A percentile compares a stretch with the other conserved stretches of the same genome.
phyloP scores from a whole-genome alignment of 2,888 invertebrate genomes.

The Morinoia aosen region DNA sequence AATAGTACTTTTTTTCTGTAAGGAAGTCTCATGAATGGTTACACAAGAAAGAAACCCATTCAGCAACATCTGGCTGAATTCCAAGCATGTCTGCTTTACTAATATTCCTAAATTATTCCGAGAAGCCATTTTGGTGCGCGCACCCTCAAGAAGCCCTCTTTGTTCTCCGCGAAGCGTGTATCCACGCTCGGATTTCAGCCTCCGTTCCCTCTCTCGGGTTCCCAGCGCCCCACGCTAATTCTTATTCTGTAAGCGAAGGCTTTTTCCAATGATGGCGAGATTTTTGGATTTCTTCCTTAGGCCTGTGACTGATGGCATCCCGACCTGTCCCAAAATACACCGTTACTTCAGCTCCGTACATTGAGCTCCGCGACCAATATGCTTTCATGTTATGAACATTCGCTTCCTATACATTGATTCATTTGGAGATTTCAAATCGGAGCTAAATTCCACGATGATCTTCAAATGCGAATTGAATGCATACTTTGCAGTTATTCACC shows the following conservation, averaged over 20 bases:
- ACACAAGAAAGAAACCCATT: neutral
- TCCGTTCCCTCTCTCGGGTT: neutral
- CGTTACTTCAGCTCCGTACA: constrained; percentile 31
- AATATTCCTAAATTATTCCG: constrained; percentile 13
- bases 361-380: neutral
- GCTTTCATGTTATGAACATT: neutral
- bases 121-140: constrained; percentile 12
- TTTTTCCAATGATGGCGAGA: constrained; percentile 52
- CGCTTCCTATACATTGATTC: neutral
- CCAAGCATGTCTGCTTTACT: neutral
- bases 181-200: constrained; percentile 16
- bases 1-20: too few species aligned
- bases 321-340: constrained; percentile 51
- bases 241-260: constrained; percentile 51
- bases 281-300: constrained; percentile 52
- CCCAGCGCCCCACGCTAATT: constrained; percentile 46
- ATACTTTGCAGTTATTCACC: neutral
- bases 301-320: constrained; percentile 52
- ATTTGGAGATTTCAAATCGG: neutral
- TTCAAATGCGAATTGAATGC: neutral
- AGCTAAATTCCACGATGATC: neutral
- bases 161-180: constrained; percentile 41
- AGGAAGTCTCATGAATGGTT: too few species aligned
- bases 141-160: constrained; percentile 19
- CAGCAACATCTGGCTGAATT: neutral